Evolutionary conservation across 2,888 invertebrate species (phyloP).

Genomic region (Hydropsyche betteni): DNA sequence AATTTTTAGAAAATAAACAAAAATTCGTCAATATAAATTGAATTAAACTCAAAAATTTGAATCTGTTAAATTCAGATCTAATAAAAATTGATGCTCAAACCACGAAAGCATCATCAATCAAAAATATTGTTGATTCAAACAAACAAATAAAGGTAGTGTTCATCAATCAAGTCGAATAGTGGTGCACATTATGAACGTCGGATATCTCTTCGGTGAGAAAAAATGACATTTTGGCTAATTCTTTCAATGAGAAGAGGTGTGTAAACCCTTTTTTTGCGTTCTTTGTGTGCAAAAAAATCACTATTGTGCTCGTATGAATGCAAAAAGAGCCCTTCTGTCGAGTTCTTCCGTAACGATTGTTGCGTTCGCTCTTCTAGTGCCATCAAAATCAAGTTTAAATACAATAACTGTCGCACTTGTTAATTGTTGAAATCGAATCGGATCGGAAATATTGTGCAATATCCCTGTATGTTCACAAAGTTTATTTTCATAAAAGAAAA

Average conservation of each 20-base stretch:
- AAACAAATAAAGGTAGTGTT: background rate
- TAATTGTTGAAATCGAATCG: background rate
- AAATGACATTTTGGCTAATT: slow-evolving; percentile 42
- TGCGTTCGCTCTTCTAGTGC: slow-evolving; percentile 11
- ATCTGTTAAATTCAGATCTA: background rate
- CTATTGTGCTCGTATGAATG: slow-evolving; percentile 10
- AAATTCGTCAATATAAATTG: too few species aligned
- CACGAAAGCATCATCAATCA: slow-evolving; percentile 11
- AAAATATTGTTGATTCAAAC: background rate
- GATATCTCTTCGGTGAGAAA: slow-evolving; percentile 21
- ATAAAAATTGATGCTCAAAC: background rate
- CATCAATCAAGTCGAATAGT: slow-evolving; percentile 21
- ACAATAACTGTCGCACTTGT: background rate
- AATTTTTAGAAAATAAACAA: too few species aligned
- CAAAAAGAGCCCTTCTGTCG: slow-evolving; percentile 8
- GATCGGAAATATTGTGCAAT: too few species aligned
- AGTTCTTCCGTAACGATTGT: slow-evolving; percentile 29
- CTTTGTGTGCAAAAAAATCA: slow-evolving; percentile 10
- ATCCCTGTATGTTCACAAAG: too few species aligned
- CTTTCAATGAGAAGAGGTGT: slow-evolving; percentile 44
- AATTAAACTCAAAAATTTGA: background rate
- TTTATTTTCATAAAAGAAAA: too few species aligned
- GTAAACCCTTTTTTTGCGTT: slow-evolving; percentile 42
- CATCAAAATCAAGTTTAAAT: slow-evolving; percentile 23
- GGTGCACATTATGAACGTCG: slow-evolving; percentile 1